Evolutionary conservation across 2,797 vertebrate genomes (phyloP).

Genomic region (Iguana delicatissima): DNA sequence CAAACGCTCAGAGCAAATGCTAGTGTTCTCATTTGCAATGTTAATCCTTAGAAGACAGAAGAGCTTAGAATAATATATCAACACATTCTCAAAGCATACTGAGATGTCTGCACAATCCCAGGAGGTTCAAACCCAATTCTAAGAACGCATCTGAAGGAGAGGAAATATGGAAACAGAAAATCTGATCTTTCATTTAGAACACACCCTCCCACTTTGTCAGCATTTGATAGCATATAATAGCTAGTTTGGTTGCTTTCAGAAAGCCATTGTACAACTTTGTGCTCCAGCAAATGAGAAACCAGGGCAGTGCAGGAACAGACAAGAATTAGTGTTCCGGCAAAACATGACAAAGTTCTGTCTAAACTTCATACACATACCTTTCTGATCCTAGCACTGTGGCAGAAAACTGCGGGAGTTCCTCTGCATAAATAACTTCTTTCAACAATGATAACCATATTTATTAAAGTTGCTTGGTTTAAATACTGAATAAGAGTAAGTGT

Average conservation of each 20-base stretch:
- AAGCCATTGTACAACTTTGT: background rate
- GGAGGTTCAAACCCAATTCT: background rate
- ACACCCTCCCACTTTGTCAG: constrained; percentile 5
- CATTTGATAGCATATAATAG: background rate
- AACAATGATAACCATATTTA: background rate
- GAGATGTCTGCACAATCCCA: background rate
- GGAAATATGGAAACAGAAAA: background rate
- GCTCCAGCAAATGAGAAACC: background rate
- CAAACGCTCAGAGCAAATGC: constrained; percentile 20
- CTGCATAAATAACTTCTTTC: background rate
- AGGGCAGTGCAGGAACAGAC: background rate
- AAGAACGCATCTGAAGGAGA: background rate
- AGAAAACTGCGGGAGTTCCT: background rate
- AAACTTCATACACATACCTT: background rate
- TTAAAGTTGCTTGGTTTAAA: background rate
- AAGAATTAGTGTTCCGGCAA: background rate
- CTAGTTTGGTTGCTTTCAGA: background rate
- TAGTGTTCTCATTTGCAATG: constrained; percentile 2
- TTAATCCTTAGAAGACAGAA: constrained; percentile 1
- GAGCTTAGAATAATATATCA: constrained; percentile 1
- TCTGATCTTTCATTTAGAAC: constrained; percentile 1
- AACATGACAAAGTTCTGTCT: background rate
- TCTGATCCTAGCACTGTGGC: background rate
- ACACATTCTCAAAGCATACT: background rate
- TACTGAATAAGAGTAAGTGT: background rate